phyloP scores from a whole-genome alignment of 1,140 invertebrate species.

The Drosophila novamexicana region DNA sequence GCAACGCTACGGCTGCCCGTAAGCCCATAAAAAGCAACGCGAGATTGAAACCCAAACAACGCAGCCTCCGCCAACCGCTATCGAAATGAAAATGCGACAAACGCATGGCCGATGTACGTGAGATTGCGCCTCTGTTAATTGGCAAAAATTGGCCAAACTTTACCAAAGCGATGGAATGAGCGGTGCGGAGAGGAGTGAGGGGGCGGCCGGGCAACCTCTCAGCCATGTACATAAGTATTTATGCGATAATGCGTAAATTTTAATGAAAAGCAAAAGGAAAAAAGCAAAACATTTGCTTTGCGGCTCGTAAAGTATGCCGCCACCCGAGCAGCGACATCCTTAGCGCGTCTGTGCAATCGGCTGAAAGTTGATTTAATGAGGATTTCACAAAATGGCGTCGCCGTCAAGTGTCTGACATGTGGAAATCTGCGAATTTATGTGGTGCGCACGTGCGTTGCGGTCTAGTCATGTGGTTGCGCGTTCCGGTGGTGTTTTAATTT shows the following conservation, averaged over 20 bases:
- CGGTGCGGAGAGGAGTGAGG: background rate
- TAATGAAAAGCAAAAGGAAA: constrained; percentile 62
- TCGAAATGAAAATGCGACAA: constrained; percentile 41
- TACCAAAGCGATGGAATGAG: constrained; percentile 16
- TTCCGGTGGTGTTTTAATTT: constrained; percentile 23
- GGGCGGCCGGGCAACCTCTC: background rate
- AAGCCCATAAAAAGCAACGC: constrained; percentile 67
- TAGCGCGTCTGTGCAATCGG: constrained; percentile 64
- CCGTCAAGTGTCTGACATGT: constrained; percentile 57
- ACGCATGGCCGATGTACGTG: constrained; percentile 81
- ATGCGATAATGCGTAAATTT: constrained; percentile 80
- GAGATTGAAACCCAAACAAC: constrained; percentile 67
- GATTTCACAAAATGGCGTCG: constrained; percentile 69
- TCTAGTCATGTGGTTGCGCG: constrained; percentile 16
- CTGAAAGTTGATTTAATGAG: constrained; percentile 82
- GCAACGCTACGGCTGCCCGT: constrained; percentile 51
- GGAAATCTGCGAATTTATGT: constrained; percentile 48
- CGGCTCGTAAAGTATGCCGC: constrained; percentile 63
- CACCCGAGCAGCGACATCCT: constrained; percentile 12
- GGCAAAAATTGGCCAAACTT: constrained; percentile 74
- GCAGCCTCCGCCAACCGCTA: constrained; percentile 1
- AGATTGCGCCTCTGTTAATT: constrained; percentile 77
- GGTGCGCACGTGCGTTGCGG: constrained; percentile 38
- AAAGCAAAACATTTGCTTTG: constrained; percentile 49
- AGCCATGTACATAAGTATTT: constrained; percentile 64